Conservation (phyloP, 2,113 vertebrate genomes). For the Siniperca chuatsi region DNA sequence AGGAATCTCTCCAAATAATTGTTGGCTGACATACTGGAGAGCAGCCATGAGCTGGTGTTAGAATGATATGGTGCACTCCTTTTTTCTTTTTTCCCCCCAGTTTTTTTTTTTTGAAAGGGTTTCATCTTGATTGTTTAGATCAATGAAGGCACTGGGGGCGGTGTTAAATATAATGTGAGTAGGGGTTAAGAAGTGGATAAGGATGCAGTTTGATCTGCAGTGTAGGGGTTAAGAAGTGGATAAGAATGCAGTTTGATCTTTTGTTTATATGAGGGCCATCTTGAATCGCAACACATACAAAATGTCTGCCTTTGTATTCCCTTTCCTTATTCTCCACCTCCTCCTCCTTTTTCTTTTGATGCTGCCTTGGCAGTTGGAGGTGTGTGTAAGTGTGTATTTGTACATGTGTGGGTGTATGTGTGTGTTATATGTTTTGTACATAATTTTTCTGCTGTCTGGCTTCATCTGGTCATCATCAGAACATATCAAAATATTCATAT, state of each 20-base stretch:
- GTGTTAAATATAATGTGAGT: constrained; percentile 47
- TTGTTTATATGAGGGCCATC: constrained; percentile 31
- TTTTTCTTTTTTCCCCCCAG: constrained; percentile 31
- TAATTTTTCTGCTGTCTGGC: constrained; percentile 13
- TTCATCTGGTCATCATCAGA: background rate
- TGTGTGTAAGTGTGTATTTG: constrained; percentile 28
- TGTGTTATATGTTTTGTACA: constrained; percentile 13
- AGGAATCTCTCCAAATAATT: constrained; percentile 53
- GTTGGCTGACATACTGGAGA: constrained; percentile 79
- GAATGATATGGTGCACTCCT: constrained; percentile 87
- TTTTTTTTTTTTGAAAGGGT: constrained; percentile 12
- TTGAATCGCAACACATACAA: constrained; percentile 50
- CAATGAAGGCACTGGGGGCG: constrained; percentile 67
- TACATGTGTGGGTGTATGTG: constrained; percentile 21
- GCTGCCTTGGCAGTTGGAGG: constrained; percentile 49
- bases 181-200: constrained; percentile 38
- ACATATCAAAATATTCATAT: constrained; percentile 2
- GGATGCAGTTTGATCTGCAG: constrained; percentile 27
- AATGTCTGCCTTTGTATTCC: constrained; percentile 59
- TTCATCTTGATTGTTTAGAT: constrained; percentile 72
- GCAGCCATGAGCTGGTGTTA: constrained; percentile 83
- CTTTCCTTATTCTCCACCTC: constrained; percentile 38
- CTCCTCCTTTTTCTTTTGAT: constrained; percentile 46
- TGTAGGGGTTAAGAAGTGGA: constrained; percentile 40
- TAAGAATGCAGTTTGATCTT: constrained; percentile 31